phyloP scores from a whole-genome alignment of 2,797 vertebrate species.

The Mycteria americana region DNA sequence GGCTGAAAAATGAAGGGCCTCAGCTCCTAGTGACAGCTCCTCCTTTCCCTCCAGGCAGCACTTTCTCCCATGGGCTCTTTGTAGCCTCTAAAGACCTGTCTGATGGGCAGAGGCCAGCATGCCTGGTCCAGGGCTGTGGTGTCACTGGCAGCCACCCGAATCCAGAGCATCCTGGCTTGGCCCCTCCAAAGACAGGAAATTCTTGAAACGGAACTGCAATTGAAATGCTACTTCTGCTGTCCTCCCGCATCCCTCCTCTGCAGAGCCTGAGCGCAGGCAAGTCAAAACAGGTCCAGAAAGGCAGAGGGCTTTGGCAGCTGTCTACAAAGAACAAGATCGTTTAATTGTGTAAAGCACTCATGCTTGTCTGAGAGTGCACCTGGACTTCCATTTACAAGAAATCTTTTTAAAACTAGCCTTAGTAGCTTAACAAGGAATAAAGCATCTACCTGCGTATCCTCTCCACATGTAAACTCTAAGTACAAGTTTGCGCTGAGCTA shows the following conservation, averaged over 20 bases:
- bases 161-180: not conserved
- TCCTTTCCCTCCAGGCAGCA: not conserved
- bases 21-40: not conserved
- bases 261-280: not conserved
- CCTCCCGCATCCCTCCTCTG: not conserved
- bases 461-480: not conserved
- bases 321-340: not conserved
- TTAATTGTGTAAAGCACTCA: not conserved
- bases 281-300: not conserved
- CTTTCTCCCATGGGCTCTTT: not conserved
- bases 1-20: not conserved
- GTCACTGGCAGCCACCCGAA: fast-evolving
- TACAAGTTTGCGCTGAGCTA: not conserved
- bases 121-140: not conserved
- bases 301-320: not conserved
- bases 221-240: not conserved
- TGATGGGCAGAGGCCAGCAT: not conserved
- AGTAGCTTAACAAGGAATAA: not conserved
- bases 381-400: not conserved
- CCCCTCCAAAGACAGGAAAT: not conserved
- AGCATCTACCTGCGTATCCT: not conserved
- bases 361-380: not conserved
- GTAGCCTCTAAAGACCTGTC: not conserved
- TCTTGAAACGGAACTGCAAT: not conserved
- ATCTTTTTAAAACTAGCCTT: not conserved